Evolutionary conservation across 1,140 invertebrate genomes (phyloP).

Genomic region (Temnothorax nylanderi): DNA sequence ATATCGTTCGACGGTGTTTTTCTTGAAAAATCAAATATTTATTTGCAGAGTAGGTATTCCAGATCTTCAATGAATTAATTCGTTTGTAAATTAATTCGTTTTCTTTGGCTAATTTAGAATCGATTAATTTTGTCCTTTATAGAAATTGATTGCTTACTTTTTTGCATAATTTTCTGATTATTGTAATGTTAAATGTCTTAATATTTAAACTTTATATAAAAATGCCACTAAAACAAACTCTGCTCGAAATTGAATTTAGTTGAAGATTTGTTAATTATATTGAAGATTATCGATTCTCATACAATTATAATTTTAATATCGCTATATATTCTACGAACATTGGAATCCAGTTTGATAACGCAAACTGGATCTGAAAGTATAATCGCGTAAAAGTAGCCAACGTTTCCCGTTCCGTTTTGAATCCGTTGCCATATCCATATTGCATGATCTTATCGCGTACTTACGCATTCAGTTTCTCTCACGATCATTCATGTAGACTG

Average conservation of each 20-base stretch:
- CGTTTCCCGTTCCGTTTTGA: slow-evolving; percentile 10
- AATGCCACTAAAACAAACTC: not conserved
- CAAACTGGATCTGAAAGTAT: slow-evolving; percentile 10
- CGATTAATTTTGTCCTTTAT: not conserved
- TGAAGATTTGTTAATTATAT: not conserved
- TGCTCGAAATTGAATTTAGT: not conserved
- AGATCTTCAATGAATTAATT: not conserved
- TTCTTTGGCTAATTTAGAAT: not conserved
- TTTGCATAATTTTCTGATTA: not conserved
- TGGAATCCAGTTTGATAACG: not conserved
- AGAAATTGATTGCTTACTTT: not conserved
- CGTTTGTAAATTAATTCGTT: not conserved
- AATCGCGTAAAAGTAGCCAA: slow-evolving; percentile 27
- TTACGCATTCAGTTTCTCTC: slow-evolving; percentile 28
- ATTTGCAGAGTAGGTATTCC: not conserved
- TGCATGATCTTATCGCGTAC: slow-evolving; percentile 44
- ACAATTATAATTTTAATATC: not conserved
- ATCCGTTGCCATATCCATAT: slow-evolving; percentile 37
- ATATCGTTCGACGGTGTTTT: not conserved
- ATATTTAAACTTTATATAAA: not conserved
- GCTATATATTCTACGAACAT: not conserved
- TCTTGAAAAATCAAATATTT: not conserved
- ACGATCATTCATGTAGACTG: slow-evolving; percentile 48
- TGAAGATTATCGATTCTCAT: not conserved
- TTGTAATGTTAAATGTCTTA: not conserved